A percentile compares a stretch with the other conserved stretches of the same genome.
Conservation (phyloP, 2,797 vertebrate genomes). For the Sternotherus odoratus region DNA sequence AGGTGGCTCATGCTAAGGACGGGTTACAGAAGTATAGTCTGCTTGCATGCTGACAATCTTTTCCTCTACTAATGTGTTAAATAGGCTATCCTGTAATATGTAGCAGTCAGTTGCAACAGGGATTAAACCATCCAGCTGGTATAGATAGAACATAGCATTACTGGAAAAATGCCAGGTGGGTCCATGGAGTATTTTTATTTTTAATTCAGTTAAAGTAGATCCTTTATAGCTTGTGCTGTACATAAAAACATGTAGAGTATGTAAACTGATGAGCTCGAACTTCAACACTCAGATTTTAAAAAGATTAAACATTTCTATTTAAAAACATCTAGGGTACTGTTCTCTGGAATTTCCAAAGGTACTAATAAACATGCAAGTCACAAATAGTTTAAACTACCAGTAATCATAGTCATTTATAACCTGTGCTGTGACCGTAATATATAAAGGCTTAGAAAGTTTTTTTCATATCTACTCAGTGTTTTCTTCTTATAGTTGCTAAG, state of each 20-base stretch:
- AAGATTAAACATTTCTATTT: background rate
- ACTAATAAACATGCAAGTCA: background rate
- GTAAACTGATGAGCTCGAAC: accelerated
- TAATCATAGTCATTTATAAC: background rate
- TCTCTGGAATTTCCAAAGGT: background rate
- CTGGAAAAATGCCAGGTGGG: conserved; percentile 39
- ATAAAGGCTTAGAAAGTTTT: background rate
- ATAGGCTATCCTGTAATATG: background rate
- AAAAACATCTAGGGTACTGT: background rate
- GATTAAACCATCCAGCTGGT: background rate
- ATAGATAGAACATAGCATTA: background rate
- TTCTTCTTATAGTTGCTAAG: background rate
- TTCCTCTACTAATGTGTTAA: accelerated
- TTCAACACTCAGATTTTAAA: background rate
- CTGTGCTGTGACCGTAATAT: background rate
- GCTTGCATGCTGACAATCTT: accelerated
- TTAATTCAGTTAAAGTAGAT: background rate
- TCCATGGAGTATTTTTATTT: conserved; percentile 17
- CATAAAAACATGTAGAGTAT: background rate
- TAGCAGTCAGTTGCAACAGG: accelerated
- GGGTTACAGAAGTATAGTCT: background rate
- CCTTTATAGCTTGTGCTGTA: accelerated
- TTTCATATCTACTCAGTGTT: background rate
- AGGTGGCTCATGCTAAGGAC: background rate
- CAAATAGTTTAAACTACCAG: background rate